A percentile compares a stretch with the other conserved stretches of the same genome.
These are phyloP conservation scores for Cerceris ruficornis DNA, from an alignment of 2,888 invertebrate species.

Conservation along the genomic window DNA sequence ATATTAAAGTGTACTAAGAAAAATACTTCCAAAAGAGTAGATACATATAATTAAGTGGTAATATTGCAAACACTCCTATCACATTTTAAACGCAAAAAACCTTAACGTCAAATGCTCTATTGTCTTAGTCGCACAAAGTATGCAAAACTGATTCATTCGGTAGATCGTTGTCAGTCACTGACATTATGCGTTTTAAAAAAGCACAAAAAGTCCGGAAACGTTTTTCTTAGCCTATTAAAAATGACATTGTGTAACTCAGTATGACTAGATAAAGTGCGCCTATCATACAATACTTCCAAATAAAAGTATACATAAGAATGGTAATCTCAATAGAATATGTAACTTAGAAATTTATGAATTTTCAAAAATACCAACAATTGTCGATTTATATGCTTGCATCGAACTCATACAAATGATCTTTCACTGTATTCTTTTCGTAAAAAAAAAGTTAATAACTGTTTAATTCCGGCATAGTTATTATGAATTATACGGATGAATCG, in stretches of 20 bases:
- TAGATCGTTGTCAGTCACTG: slow-evolving; percentile 9
- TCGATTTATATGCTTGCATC: not conserved
- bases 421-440: not conserved
- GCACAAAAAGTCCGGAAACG: slow-evolving; percentile 5
- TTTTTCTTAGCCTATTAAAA: slow-evolving; percentile 27
- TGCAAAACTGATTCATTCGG: slow-evolving; percentile 11
- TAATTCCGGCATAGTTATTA: slow-evolving; percentile 1
- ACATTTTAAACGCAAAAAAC: slow-evolving; percentile 22
- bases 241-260: slow-evolving; percentile 35
- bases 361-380: slow-evolving; percentile 9
- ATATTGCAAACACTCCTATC: slow-evolving; percentile 12
- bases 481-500: not conserved
- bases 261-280: slow-evolving; percentile 55
- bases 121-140: slow-evolving; percentile 12
- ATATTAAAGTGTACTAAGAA: slow-evolving; percentile 9
- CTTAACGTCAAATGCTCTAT: slow-evolving; percentile 21
- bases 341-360: not conserved
- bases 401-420: not conserved
- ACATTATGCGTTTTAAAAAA: slow-evolving; percentile 1
- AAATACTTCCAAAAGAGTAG: slow-evolving; percentile 8
- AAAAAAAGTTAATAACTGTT: slow-evolving; percentile 9
- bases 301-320: slow-evolving; percentile 3
- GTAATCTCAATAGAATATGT: not conserved
- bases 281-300: slow-evolving; percentile 42
- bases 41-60: slow-evolving; percentile 19